Percentiles rank a stretch among this genome's conserved stretches.
phyloP scores from a whole-genome alignment of 2,888 invertebrate genomes.

The Lithodes maja region DNA sequence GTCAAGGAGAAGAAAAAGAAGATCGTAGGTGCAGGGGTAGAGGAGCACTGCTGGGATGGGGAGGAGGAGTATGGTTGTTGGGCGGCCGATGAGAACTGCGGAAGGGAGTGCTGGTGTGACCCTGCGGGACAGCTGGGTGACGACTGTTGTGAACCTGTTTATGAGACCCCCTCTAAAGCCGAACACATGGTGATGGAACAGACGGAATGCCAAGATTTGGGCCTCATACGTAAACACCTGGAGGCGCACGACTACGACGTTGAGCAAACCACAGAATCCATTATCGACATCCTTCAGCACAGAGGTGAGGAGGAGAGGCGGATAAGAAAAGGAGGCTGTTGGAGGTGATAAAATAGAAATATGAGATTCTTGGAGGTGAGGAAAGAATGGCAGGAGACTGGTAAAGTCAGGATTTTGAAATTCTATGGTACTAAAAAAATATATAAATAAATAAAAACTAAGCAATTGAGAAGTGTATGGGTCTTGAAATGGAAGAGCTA shows the following conservation, averaged over 20 bases:
- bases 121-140: conserved; percentile 21
- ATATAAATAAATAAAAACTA: no score
- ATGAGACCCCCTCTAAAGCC: conserved; percentile 45
- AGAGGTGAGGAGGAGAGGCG: conserved; percentile 36
- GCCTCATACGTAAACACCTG: conserved; percentile 72
- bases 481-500: no score
- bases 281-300: conserved; percentile 57
- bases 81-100: not conserved
- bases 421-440: no score
- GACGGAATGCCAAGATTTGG: conserved; percentile 72
- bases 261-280: conserved; percentile 64
- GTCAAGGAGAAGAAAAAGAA: conserved; percentile 14
- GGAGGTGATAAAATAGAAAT: no score
- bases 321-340: no score
- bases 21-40: conserved; percentile 13
- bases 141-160: conserved; percentile 50
- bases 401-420: no score
- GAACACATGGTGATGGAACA: conserved; percentile 71
- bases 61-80: not conserved
- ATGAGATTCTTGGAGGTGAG: no score
- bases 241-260: conserved; percentile 68
- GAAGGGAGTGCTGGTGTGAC: not conserved
- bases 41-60: conserved; percentile 2
- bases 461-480: no score
- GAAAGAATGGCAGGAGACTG: no score